phyloP scores from a whole-genome alignment of 92 coral and sea anemone genomes.

The Zoanthus sansibaricus region DNA sequence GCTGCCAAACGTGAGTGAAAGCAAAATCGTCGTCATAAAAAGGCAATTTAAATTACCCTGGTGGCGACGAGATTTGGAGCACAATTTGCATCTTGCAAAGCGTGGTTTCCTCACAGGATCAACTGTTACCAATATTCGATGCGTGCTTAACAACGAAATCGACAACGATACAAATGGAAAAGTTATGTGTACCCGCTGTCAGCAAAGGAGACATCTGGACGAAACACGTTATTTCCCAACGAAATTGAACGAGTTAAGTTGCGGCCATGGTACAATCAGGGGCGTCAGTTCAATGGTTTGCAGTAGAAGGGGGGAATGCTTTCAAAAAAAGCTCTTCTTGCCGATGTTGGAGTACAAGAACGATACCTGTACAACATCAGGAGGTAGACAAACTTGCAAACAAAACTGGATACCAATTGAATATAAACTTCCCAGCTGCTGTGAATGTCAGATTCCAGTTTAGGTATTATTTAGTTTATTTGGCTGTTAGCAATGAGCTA shows the following conservation, averaged over 20 bases:
- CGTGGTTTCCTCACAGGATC: too few relatives aligned
- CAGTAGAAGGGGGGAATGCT: background rate
- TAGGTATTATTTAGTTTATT: too few relatives aligned
- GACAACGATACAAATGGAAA: background rate
- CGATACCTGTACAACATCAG: background rate
- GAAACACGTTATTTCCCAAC: background rate
- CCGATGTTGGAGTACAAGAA: background rate
- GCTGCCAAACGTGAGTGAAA: slow-evolving; percentile 20
- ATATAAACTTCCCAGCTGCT: background rate
- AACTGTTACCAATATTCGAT: background rate
- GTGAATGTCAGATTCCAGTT: slow-evolving; percentile 4
- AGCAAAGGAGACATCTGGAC: background rate
- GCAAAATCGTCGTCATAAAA: too few relatives aligned
- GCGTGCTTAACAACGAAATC: background rate
- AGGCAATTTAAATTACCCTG: too few relatives aligned
- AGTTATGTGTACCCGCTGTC: slow-evolving; percentile 23
- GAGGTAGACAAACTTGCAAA: background rate
- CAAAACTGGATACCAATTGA: background rate
- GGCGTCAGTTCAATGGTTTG: background rate
- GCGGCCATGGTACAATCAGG: background rate
- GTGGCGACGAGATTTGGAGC: background rate
- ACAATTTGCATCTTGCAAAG: background rate
- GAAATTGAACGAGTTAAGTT: slow-evolving; percentile 8
- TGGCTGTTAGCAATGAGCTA: too few relatives aligned
- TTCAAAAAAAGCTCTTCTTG: background rate